Evolutionary conservation across 2,797 vertebrate genomes (phyloP), one percentile per base, ranked within the genome.

Genomic region (Chromobotia macracanthus): DNA sequence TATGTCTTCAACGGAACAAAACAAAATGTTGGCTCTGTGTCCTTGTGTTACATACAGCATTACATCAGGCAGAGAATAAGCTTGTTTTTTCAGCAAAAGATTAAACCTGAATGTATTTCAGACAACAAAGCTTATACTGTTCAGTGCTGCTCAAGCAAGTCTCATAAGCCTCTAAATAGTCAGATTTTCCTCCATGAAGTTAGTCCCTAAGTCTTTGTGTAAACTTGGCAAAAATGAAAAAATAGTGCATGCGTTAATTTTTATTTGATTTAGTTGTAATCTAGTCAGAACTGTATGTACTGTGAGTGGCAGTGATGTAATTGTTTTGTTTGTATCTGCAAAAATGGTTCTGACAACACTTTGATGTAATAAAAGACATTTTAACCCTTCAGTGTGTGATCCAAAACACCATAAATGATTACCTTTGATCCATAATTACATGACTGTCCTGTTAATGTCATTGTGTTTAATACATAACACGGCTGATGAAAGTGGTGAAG

Each of bases 141-240:
- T 66, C 21, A 71, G 18, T 44, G 41, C 73, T 23, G 53, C 65
- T 76, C 53, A 19, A 61, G 25, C 31, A 31, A 31, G 31, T 56
- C 55, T 31, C 41, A 74, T 53, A 69, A 82, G 70, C n/a, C 31
- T 75, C 50, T 70, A 63, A 75, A 64, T 75, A 61, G 50, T 51
- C 58, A 35, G 19, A 50, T 50, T 80, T 48, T n/a, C 50, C 23
- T 70, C 41, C 13, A 60, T n/a, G 75, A 72, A 72, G 16, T 51
- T 56, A 76, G 38, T 67, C 53, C 25, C 1, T 0, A 6, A 35
- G 35, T 67, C 18, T 67, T 65, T 67, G 51, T 67, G 18, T 76
- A 46, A 76, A 68, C 23, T 11, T 31, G 51, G 23, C 64, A 31
- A 76, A 67, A 21, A 58, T 16, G 2, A 31, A 38, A 68, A 3